Conservation (phyloP, 2,888 invertebrate genomes). For the Oligia fasciuncula region DNA sequence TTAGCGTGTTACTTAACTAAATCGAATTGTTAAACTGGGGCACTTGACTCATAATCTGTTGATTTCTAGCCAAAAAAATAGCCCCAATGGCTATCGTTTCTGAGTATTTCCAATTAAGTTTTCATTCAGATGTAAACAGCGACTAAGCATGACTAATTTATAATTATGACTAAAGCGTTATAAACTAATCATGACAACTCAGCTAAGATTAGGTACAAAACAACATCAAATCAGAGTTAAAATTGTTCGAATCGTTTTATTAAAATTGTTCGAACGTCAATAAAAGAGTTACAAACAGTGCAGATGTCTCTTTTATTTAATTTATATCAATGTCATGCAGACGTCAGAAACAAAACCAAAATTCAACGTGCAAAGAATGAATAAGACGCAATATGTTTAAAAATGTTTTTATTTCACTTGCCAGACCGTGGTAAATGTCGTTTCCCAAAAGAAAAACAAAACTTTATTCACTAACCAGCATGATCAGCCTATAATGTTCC, state of each 20-base stretch:
- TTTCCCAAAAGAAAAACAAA: neutral
- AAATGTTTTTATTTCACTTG: neutral
- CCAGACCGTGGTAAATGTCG: neutral
- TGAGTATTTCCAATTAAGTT: conserved; percentile 11
- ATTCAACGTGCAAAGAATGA: conserved; percentile 8
- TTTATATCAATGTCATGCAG: neutral
- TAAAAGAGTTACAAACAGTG: neutral
- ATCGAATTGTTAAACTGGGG: neutral
- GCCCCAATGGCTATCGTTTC: conserved; percentile 13
- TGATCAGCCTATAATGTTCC: too few relatives aligned
- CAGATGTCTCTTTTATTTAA: neutral
- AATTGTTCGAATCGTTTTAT: too few relatives aligned
- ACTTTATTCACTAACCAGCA: too few relatives aligned
- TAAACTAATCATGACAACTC: conserved; percentile 1
- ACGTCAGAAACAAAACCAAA: conserved; percentile 7
- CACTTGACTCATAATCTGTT: conserved; percentile 28
- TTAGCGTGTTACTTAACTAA: conserved; percentile 4
- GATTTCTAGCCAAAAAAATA: conserved; percentile 20
- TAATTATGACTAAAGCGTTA: conserved; percentile 11
- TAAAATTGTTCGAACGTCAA: neutral
- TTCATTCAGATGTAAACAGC: conserved; percentile 20
- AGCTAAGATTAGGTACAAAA: conserved; percentile 16
- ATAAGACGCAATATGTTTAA: neutral
- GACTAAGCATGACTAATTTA: conserved; percentile 25
- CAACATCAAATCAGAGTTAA: neutral